Base-by-base conservation (phyloP, 2,888 invertebrate genomes). In the Pachliopta kotzebuea region DNA sequence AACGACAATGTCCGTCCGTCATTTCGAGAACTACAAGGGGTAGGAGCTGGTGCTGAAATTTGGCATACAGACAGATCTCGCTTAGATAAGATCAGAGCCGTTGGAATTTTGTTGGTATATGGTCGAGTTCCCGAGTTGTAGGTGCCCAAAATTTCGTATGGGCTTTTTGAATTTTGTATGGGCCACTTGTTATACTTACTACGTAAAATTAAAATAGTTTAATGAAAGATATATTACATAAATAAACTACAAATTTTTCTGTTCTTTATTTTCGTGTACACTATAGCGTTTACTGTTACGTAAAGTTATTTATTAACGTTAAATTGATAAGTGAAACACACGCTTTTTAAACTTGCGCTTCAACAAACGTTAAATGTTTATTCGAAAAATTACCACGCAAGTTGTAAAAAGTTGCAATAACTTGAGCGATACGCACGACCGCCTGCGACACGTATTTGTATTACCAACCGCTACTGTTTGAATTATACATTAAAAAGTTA, bases 381-480 rank as follows among this genome's bases (percentile, higher is more conserved):
- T 26, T 65, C 49, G 29, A 62, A 62, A 65, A 42, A 37, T 62
- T 58, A 49, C 21, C 45, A 49, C 53, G 52, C 56, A 57, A 61
- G 29, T 57, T 57, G 49, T 57, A 65, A 62, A 65, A 65, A 61
- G 31, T 11, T 1, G 42, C 60, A 56, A 55, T 31, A 62, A 49
- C 49, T 45, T 23, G 55, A 49, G 23, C 20, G 62, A 52, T 50
- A 65, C 65, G 65, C 65, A 58, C 61, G 61, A 58, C 57, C 58
- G 65, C 24, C 21, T 49, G 9, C 54, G 24, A 58, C 62, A 45
- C 57, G 49, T 62, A 55, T 65, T 65, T 65, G 50, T 58, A 65
- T 62, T 65, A 26, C 37, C 50, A 65, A 58, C 55, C 37, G 58
- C 61, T 57, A 24, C 61, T 57, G 26, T 56, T 42, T 29, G 29